phyloP scores from a whole-genome alignment of 1,140 invertebrate species.

The Cotesia vestalis region DNA sequence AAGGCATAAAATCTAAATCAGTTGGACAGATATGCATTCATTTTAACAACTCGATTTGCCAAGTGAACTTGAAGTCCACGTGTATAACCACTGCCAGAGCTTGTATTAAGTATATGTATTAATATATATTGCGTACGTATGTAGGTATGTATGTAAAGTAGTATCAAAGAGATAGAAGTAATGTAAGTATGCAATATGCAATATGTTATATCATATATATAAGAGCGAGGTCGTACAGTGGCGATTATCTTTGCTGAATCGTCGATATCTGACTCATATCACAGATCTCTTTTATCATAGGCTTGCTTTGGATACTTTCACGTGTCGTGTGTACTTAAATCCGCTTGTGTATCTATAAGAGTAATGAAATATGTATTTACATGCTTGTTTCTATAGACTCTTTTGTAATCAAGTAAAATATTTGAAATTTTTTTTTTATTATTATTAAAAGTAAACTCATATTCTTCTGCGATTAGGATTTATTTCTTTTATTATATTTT shows the following conservation, averaged over 20 bases:
- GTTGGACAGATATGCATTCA: conserved; percentile 1
- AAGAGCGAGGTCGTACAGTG: neutral
- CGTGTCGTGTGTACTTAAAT: neutral
- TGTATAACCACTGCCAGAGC: conserved; percentile 10
- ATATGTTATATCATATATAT: neutral
- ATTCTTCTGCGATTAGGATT: too few relatives aligned
- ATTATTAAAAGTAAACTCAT: too few relatives aligned
- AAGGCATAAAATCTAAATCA: conserved; percentile 18
- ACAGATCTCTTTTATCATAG: neutral
- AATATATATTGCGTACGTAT: too few relatives aligned
- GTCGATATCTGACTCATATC: too few relatives aligned
- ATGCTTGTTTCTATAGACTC: too few relatives aligned
- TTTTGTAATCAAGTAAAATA: too few relatives aligned
- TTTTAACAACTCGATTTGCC: conserved; percentile 20
- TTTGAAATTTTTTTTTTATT: too few relatives aligned
- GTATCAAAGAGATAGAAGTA: neutral
- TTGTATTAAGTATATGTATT: too few relatives aligned
- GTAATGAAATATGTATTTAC: too few relatives aligned
- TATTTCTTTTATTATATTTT: too few relatives aligned
- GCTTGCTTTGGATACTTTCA: neutral
- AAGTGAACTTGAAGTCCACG: conserved; percentile 30
- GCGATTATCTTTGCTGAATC: neutral
- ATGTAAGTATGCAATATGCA: neutral
- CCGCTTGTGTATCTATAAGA: too few relatives aligned
- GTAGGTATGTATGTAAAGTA: neutral